phyloP scores from a whole-genome alignment of 2,113 vertebrate genomes.

The Coturnix japonica region DNA sequence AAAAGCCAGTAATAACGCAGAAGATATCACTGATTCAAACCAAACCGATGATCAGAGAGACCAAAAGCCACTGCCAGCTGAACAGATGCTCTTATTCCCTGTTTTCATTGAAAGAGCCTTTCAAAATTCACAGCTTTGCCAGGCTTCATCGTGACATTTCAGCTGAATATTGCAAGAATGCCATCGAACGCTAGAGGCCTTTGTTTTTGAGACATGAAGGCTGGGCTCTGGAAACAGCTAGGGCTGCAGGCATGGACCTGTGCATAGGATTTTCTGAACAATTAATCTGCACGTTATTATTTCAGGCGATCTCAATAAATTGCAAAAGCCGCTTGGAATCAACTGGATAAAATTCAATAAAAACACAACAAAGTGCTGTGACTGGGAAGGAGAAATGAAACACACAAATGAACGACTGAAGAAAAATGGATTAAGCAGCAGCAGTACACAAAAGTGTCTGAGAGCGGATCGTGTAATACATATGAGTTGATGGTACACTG shows the following conservation, averaged over 20 bases:
- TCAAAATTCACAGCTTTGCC: constrained; percentile 50
- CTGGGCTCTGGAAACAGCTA: constrained; percentile 31
- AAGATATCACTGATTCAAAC: constrained; percentile 31
- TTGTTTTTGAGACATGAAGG: constrained; percentile 43
- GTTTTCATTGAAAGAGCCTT: constrained; percentile 28
- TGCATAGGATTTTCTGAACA: constrained; percentile 51
- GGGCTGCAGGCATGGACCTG: constrained; percentile 40
- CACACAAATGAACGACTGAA: neutral
- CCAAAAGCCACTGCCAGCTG: constrained; percentile 64
- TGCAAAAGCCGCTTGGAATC: constrained; percentile 49
- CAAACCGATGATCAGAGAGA: neutral
- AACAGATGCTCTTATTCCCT: constrained; percentile 62
- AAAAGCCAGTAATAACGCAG: neutral
- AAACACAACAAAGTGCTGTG: constrained; percentile 7
- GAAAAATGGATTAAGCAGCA: constrained; percentile 39
- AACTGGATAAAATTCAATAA: constrained; percentile 54
- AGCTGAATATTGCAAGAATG: constrained; percentile 39
- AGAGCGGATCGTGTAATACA: constrained; percentile 16
- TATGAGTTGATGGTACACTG: neutral
- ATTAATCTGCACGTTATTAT: constrained; percentile 19
- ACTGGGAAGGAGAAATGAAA: constrained; percentile 28
- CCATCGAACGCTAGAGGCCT: constrained; percentile 29
- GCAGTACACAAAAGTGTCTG: constrained; percentile 12
- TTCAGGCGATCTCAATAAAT: constrained; percentile 55
- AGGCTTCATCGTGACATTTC: constrained; percentile 61